A percentile compares a stretch with the other conserved stretches of the same genome.
Evolutionary conservation across 2,888 invertebrate species (phyloP).

Genomic region (Parelbella ahira): DNA sequence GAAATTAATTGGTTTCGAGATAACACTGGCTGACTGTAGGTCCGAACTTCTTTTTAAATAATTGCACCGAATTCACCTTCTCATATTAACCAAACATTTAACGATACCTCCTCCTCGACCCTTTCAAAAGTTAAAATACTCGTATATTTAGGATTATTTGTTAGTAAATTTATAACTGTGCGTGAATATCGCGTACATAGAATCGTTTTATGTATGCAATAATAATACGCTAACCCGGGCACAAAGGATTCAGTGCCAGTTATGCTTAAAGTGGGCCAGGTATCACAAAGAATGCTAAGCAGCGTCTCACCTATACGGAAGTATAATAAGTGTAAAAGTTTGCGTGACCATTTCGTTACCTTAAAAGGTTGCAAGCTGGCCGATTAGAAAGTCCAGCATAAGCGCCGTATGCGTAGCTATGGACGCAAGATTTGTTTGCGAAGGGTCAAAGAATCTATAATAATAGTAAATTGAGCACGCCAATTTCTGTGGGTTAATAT

Average conservation of each 20-base stretch:
- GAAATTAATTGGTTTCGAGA: conserved; percentile 15
- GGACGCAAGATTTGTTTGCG: conserved; percentile 15
- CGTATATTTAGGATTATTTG: too few species aligned
- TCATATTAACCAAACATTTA: too few species aligned
- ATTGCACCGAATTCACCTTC: too few species aligned
- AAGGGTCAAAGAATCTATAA: conserved; percentile 14
- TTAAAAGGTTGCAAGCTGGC: conserved; percentile 38
- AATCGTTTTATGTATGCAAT: conserved; percentile 3
- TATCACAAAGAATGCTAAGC: conserved; percentile 55
- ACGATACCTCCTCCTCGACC: too few species aligned
- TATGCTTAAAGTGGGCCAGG: conserved; percentile 45
- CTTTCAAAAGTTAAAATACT: too few species aligned
- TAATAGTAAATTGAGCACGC: not conserved
- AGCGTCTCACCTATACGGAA: conserved; percentile 44
- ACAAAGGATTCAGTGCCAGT: conserved; percentile 18
- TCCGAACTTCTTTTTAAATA: too few species aligned
- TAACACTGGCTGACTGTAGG: conserved; percentile 9
- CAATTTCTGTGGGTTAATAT: too few species aligned
- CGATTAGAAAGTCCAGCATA: conserved; percentile 42
- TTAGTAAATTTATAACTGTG: too few species aligned
- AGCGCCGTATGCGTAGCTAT: conserved; percentile 5
- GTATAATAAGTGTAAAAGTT: conserved; percentile 43
- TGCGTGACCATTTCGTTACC: conserved; percentile 44
- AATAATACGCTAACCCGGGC: conserved; percentile 12
- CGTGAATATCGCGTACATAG: too few species aligned